These are phyloP conservation scores for Oriolus oriolus DNA, from an alignment of 2,113 vertebrate genomes.

Conservation along the genomic window DNA sequence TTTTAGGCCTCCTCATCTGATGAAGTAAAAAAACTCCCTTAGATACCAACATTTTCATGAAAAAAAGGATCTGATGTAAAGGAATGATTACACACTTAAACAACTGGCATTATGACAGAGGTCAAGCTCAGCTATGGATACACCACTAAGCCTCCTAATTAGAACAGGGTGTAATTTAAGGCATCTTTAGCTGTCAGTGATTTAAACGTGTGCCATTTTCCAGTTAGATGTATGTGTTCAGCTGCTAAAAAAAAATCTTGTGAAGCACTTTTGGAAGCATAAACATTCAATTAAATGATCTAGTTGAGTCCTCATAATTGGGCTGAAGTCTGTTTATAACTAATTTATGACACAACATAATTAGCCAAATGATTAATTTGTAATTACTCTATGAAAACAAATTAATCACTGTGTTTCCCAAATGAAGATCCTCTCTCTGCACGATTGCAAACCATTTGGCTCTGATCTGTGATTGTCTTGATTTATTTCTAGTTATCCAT, in stretches of 20 bases:
- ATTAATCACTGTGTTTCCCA: constrained; percentile 10
- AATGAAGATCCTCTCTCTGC: background rate
- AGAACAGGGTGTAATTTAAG: background rate
- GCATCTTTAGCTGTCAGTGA: background rate
- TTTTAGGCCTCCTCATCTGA: background rate
- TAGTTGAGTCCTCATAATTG: background rate
- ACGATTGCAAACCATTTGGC: background rate
- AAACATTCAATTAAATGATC: constrained; percentile 31
- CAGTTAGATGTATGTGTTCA: background rate
- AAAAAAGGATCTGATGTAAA: background rate
- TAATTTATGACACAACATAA: constrained; percentile 10
- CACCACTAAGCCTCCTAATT: background rate
- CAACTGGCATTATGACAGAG: background rate
- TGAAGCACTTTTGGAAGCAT: background rate
- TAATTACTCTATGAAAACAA: constrained; percentile 40
- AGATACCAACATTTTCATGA: background rate
- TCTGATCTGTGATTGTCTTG: background rate
- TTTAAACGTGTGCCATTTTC: background rate
- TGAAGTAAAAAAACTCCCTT: background rate
- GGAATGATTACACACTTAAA: background rate
- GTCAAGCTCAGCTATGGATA: background rate
- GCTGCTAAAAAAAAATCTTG: background rate
- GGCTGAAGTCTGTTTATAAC: constrained; percentile 27
- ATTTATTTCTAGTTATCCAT: constrained; percentile 6
- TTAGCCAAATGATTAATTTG: constrained; percentile 46